Base-by-base conservation (phyloP, 2,888 invertebrate species). In the Cantharis rufa region DNA sequence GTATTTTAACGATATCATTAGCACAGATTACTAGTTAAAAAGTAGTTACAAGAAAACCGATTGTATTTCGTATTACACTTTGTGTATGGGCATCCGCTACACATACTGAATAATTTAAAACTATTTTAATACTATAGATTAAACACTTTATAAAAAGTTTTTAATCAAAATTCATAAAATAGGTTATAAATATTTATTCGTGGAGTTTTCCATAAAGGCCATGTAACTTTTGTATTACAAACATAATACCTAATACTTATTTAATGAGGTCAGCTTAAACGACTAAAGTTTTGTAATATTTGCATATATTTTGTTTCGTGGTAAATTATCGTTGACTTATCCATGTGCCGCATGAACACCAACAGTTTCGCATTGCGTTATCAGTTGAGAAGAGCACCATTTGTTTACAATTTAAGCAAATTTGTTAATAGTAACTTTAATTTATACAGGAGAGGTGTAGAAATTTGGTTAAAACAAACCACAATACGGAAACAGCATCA, bases 211-310 rank as follows among this genome's bases (percentile, higher is more conserved):
- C 63, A 72, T 70, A 72, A 32, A 72, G 64, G 27, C 70, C 15
- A 63, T 64, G 24, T 70, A 76, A 76, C 72, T 76, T 76, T 66
- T 76, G 48, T 76, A 16, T 66, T 64, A 32, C 72, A 76, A 69
- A 48, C 63, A 61, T 72, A 69, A 76, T 76, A 64, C 75, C 64
- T 72, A 76, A 72, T 76, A 71, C 72, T 69, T 70, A 72, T 76
- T 76, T 76, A 76, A 76, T 72, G 72, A 72, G 70, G 64, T 70
- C 69, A 70, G 64, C 72, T 76, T 76, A 76, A 76, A 66, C 64
- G 64, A 66, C 21, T 66, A 66, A 66, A 66, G 64, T 66, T 66
- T 66, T 66, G 24, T 24, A 21, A 21, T 66, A 66, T 66, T 66
- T 66, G 64, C 64, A 66, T 66, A 66, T 24, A 66, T 66, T 66